These are phyloP conservation scores for Antheraea yamamai DNA, from an alignment of 2,888 invertebrate species.

Conservation along the genomic window DNA sequence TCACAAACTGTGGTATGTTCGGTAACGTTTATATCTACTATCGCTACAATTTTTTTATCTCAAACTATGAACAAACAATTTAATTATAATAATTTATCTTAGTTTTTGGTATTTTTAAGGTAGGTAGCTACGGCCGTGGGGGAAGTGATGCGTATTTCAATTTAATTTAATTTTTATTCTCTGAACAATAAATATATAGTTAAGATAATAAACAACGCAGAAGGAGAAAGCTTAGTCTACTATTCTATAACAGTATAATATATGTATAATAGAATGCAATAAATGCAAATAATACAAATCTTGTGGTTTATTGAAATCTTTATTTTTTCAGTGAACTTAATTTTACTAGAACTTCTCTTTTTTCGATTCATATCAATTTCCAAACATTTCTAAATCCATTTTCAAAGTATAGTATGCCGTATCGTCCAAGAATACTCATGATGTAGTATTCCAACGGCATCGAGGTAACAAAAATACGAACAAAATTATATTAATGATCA, in stretches of 20 bases:
- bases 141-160: too few relatives aligned
- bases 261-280: background rate
- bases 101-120: too few relatives aligned
- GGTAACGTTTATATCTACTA: too few relatives aligned
- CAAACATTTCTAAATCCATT: slow-evolving; percentile 35
- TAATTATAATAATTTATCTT: too few relatives aligned
- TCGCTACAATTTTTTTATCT: too few relatives aligned
- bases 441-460: slow-evolving; percentile 71
- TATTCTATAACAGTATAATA: background rate
- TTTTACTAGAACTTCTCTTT: background rate
- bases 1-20: too few relatives aligned
- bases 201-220: too few relatives aligned
- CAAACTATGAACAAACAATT: too few relatives aligned
- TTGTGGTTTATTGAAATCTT: slow-evolving; percentile 44
- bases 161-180: too few relatives aligned
- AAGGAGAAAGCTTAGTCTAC: background rate
- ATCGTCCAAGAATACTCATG: slow-evolving; percentile 69
- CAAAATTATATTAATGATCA: background rate
- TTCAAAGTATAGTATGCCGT: slow-evolving; percentile 45
- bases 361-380: slow-evolving; percentile 27
- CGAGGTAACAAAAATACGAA: slow-evolving; percentile 62
- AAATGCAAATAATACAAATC: slow-evolving; percentile 23
- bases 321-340: background rate
- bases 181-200: too few relatives aligned
- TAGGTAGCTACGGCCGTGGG: too few relatives aligned